phyloP scores from a whole-genome alignment of 2,888 invertebrate species.

The Drosophila flavopinicola region DNA sequence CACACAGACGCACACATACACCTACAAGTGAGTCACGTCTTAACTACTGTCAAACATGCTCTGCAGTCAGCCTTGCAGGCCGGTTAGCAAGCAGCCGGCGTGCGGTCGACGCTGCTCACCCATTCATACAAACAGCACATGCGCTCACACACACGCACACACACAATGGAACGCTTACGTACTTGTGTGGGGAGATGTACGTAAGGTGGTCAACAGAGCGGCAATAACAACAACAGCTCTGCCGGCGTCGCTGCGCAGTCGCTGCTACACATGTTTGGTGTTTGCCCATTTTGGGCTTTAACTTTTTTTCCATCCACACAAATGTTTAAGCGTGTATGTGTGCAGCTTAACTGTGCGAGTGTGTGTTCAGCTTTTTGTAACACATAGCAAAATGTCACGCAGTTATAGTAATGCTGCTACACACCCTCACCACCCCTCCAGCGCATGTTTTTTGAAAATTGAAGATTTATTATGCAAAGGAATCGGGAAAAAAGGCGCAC shows the following conservation, averaged over 20 bases:
- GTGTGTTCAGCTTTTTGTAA: conserved; percentile 39
- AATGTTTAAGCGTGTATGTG: conserved; percentile 12
- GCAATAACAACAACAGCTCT: conserved; percentile 56
- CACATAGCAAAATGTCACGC: conserved; percentile 71
- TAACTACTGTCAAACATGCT: conserved; percentile 58
- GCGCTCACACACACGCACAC: conserved; percentile 22
- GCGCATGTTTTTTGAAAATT: conserved; percentile 10
- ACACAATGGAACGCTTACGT: not conserved
- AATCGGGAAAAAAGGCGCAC: conserved; percentile 17
- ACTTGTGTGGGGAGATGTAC: conserved; percentile 11
- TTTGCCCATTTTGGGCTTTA: conserved; percentile 67
- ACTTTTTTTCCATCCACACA: conserved; percentile 48
- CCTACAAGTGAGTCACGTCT: conserved; percentile 58
- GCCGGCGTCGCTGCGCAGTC: conserved; percentile 51
- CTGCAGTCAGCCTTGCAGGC: conserved; percentile 42
- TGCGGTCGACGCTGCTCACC: conserved; percentile 45
- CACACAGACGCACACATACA: conserved; percentile 30
- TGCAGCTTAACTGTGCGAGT: conserved; percentile 6
- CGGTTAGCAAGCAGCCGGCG: conserved; percentile 62
- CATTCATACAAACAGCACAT: conserved; percentile 62
- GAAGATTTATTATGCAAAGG: conserved; percentile 27
- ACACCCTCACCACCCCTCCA: conserved; percentile 1
- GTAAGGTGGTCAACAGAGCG: conserved; percentile 51
- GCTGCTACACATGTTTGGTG: conserved; percentile 71
- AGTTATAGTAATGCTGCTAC: conserved; percentile 38